Evolutionary conservation across 2,888 invertebrate genomes (phyloP).

Genomic region (Heterodera filipjevi): DNA sequence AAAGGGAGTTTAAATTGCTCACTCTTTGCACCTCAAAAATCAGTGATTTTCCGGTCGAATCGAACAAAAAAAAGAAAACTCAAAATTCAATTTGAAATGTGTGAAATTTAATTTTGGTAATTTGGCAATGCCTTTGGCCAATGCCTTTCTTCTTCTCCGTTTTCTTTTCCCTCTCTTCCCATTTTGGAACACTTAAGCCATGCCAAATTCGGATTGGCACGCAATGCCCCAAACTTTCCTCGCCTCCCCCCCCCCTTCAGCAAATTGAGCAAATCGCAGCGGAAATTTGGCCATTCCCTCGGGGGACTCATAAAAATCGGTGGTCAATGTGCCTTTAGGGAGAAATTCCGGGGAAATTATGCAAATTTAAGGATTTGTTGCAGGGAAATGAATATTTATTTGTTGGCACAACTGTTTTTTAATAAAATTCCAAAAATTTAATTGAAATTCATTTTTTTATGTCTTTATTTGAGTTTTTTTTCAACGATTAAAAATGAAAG

Average conservation of each 20-base stretch:
- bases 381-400: neutral
- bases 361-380: neutral
- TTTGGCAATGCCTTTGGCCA: neutral
- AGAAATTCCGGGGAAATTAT: neutral
- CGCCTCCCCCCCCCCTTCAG: neutral
- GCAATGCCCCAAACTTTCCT: neutral
- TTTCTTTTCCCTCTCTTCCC: too few species aligned
- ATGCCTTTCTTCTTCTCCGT: neutral
- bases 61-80: neutral
- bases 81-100: neutral
- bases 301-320: slow-evolving; percentile 7
- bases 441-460: neutral
- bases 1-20: slow-evolving; percentile 6
- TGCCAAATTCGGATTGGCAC: neutral
- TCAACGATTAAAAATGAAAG: too few species aligned
- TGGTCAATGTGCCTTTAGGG: neutral
- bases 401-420: neutral
- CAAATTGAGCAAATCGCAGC: slow-evolving; percentile 6
- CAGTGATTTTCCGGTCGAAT: neutral
- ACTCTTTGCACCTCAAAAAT: neutral
- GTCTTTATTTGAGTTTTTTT: too few species aligned
- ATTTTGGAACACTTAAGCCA: slow-evolving; percentile 1
- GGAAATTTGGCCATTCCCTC: slow-evolving; percentile 4
- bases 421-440: neutral
- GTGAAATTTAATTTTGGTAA: neutral